phyloP scores from a whole-genome alignment of 2,888 invertebrate species.

The Apodemia zela region DNA sequence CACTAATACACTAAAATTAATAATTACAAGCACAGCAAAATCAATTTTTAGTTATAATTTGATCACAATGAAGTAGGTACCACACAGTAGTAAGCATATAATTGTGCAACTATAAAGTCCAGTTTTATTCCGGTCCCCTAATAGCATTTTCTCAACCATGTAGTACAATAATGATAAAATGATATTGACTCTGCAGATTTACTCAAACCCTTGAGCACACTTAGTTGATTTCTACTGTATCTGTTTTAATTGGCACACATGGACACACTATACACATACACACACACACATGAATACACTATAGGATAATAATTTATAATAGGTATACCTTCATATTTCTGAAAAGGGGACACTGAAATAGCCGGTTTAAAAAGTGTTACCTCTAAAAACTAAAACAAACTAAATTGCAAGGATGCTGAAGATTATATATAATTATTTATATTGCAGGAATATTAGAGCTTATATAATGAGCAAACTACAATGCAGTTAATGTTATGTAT shows the following conservation, averaged over 20 bases:
- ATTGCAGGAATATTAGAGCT: too few relatives aligned
- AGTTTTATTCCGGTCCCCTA: neutral
- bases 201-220: neutral
- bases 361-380: neutral
- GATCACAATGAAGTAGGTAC: too few relatives aligned
- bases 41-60: neutral
- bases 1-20: neutral
- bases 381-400: too few relatives aligned
- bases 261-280: neutral
- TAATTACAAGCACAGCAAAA: neutral
- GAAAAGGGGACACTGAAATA: neutral
- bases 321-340: slow-evolving; percentile 5
- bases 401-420: too few relatives aligned
- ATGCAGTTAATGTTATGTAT: too few relatives aligned
- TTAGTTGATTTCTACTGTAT: neutral
- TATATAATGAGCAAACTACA: too few relatives aligned
- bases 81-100: neutral
- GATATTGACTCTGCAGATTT: neutral
- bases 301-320: neutral
- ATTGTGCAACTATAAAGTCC: neutral
- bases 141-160: too few relatives aligned
- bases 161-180: neutral
- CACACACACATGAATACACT: neutral
- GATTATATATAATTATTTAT: too few relatives aligned
- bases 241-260: neutral